Base-by-base conservation (phyloP, 2,113 vertebrate species). In the Channa maculata region DNA sequence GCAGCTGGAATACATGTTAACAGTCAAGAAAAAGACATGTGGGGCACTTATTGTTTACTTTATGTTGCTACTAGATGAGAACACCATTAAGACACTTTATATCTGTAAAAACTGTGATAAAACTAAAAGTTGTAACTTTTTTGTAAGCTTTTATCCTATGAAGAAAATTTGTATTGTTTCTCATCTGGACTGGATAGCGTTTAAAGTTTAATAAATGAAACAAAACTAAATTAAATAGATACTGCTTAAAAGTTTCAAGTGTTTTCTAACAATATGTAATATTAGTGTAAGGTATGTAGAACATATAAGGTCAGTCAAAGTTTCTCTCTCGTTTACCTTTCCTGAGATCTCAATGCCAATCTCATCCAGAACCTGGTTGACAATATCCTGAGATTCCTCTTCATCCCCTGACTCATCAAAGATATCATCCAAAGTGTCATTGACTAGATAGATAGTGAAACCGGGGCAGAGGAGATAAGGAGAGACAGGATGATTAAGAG, bases 321-420 rank as follows among this genome's bases (percentile, higher is more conserved):
- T 13, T 13, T 55, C 6, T 37, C 3, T 48, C 43, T 55, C 34
- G 59, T 79, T 75, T 66, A 99, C 97, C 96, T 99, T 98, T 92
- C 95, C 97, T 77, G 97, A 95, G 82, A 99, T 97, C 93, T 99
- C 97, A 69, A 99, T 99, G 86, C 97, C 97, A 15, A 99, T 99
- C 93, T 99, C 97, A 91, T 99, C 98, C 77, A 99, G 94, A 74
- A 99, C 96, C 94, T 99, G 97, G 87, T 96, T 97, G 77, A 99
- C 97, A 90, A 99, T 99, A 85, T 97, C 97, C 88, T 99, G 95
- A 89, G 95, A 97, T 94, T 99, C 98, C 71, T 98, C 97, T 75
- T 99, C 98, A 90, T 99, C 97, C 51, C 96, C 98, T 43, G 98
- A 99, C 57, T 93, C 97, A 75, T 96, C 96, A 86, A 99, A 99